Base-by-base conservation (phyloP, 2,888 invertebrate genomes). In the Sminthurinus aureus region DNA sequence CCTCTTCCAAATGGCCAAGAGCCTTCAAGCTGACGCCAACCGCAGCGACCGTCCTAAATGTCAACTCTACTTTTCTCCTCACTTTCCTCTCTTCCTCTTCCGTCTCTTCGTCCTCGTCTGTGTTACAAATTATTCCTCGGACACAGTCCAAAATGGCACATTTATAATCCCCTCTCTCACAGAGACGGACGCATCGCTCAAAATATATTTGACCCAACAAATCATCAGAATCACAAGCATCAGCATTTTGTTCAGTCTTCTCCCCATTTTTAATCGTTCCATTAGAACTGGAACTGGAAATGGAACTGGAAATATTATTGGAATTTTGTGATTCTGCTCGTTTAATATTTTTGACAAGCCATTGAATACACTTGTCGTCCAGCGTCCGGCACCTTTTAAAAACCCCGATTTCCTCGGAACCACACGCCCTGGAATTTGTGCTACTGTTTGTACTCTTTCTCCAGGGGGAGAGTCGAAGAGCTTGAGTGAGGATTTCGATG, bases 191-290 rank as follows among this genome's bases (percentile, higher is more conserved):
- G 24, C 84, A 79, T 69, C 86, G 83, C 52, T 81, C 83, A 67
- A 73, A 73, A 81, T 84, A 86, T 66, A 86, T 85, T 80, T 85
- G 73, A 15, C 71, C 38, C 0, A 86, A 69, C 50, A 84, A 73
- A 66, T 75, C 71, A 64, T 15, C n/a, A 64, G 64, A 64, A 64
- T 3, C n/a, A n/a, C 3, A 64, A n/a, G 1, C 64, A 64, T 9
- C 15, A 2, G n/a, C 64, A 64, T 64, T 64, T 64, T n/a, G 0
- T 64, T 9, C 13, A 64, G 15, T 18, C 64, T 1, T n/a, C 9
- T 9, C 64, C 9, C 64, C 64, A 6, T 1, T 38, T 38, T 38
- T 38, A 38, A 38, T 38, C 38, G 38, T 38, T 38, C 38, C 38
- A 38, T 38, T 38, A 6, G 38, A 38, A 38, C 6, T 38, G 38